Evolutionary conservation across 2,888 invertebrate species (phyloP).

Genomic region (Pammene fasciana): DNA sequence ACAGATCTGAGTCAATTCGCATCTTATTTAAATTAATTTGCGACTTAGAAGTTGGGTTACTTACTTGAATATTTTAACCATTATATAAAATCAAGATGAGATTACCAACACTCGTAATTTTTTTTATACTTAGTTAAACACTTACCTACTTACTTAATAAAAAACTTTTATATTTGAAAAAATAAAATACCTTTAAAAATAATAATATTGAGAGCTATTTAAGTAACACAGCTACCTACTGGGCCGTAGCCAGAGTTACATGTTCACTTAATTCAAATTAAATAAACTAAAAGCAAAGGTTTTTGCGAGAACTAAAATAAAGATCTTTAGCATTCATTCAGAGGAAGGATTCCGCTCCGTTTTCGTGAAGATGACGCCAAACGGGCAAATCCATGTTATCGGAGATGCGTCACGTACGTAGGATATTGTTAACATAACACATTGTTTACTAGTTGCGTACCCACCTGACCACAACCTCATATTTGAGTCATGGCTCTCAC

Average conservation of each 20-base stretch:
- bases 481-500: slow-evolving; percentile 26
- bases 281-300: too few relatives aligned
- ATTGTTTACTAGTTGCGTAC: slow-evolving; percentile 20
- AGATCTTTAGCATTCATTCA: not conserved
- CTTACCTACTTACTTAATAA: too few relatives aligned
- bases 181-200: too few relatives aligned
- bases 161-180: too few relatives aligned
- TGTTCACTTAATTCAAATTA: too few relatives aligned
- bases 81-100: too few relatives aligned
- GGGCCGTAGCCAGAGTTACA: too few relatives aligned
- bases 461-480: slow-evolving; percentile 33
- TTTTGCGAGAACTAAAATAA: not conserved
- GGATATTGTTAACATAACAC: slow-evolving; percentile 33
- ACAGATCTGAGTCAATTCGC: slow-evolving; percentile 11
- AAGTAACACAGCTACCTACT: too few relatives aligned
- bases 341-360: not conserved
- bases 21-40: slow-evolving; percentile 2
- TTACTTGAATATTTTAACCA: not conserved
- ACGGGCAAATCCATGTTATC: slow-evolving; percentile 29
- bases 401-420: slow-evolving; percentile 36
- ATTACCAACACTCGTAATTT: not conserved
- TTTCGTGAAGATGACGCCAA: slow-evolving; percentile 3
- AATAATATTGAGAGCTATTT: too few relatives aligned
- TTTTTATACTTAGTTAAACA: too few relatives aligned
- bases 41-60: not conserved